Conservation (phyloP, 2,888 invertebrate genomes). For the Lasioglossum marginatum region DNA sequence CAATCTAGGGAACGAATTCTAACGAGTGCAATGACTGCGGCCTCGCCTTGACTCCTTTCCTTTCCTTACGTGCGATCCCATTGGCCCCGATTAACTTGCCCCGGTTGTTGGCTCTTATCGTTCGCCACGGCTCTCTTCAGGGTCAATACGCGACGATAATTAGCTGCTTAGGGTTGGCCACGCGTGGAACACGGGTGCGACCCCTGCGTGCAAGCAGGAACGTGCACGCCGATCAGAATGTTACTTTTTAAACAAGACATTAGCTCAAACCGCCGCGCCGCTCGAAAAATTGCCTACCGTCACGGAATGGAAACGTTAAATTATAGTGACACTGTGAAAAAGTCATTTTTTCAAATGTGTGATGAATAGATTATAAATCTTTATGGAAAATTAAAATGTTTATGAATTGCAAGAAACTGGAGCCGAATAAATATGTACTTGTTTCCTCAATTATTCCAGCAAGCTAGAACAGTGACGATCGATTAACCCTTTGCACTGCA, state of each 20-base stretch:
- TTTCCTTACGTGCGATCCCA: conserved; percentile 52
- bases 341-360: too few species aligned
- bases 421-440: too few species aligned
- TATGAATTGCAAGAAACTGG: too few species aligned
- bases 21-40: conserved; percentile 61
- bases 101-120: conserved; percentile 63
- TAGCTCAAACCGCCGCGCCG: background rate
- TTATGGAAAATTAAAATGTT: too few species aligned
- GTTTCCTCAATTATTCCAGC: too few species aligned
- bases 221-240: conserved; percentile 14
- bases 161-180: conserved; percentile 26
- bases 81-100: conserved; percentile 64
- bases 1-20: conserved; percentile 50
- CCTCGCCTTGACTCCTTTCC: conserved; percentile 65
- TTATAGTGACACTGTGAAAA: too few species aligned
- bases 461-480: too few species aligned
- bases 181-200: conserved; percentile 8
- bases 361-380: too few species aligned
- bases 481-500: too few species aligned
- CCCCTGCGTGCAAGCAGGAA: conserved; percentile 1
- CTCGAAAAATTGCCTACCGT: background rate
- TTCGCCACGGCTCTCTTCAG: conserved; percentile 48
- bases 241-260: background rate
- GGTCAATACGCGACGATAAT: conserved; percentile 63
- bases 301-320: background rate